Evolutionary conservation across 2,888 invertebrate genomes (phyloP).

Genomic region (Apeira syringaria): DNA sequence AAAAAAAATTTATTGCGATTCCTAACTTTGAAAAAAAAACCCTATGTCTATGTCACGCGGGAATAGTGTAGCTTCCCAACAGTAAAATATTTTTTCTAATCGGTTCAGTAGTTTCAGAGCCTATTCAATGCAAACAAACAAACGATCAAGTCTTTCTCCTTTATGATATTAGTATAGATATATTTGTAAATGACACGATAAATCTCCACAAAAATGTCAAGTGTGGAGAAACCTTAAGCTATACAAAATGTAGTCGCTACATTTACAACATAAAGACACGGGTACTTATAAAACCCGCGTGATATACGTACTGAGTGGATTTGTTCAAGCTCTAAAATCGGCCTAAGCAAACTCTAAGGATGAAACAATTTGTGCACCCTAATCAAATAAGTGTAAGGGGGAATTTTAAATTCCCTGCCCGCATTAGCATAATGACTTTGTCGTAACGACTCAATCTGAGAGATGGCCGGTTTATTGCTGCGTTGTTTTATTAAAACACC

Average conservation of each 20-base stretch:
- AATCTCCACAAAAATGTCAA: not conserved
- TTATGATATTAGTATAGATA: no score
- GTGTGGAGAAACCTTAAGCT: not conserved
- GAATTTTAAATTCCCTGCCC: constrained; percentile 22
- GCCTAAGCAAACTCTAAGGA: constrained; percentile 55
- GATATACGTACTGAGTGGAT: constrained; percentile 43
- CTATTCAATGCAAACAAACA: no score
- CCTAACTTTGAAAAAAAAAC: no score
- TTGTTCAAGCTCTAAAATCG: constrained; percentile 34
- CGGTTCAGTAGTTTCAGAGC: no score
- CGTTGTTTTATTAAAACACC: constrained; percentile 40
- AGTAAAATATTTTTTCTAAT: no score
- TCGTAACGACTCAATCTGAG: constrained; percentile 63
- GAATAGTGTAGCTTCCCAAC: no score
- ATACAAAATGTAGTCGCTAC: not conserved
- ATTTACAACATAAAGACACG: constrained; percentile 6
- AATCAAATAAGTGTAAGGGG: constrained; percentile 64
- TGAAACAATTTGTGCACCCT: constrained; percentile 69
- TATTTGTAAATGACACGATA: no score
- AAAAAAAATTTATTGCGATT: no score
- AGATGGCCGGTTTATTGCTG: constrained; percentile 38
- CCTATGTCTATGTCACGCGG: no score
- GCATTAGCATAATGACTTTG: constrained; percentile 65
- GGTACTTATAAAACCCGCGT: constrained; percentile 40
- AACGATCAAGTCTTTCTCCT: no score